Conservation (phyloP, 2,113 vertebrate species). For the Thamnaconus septentrionalis region DNA sequence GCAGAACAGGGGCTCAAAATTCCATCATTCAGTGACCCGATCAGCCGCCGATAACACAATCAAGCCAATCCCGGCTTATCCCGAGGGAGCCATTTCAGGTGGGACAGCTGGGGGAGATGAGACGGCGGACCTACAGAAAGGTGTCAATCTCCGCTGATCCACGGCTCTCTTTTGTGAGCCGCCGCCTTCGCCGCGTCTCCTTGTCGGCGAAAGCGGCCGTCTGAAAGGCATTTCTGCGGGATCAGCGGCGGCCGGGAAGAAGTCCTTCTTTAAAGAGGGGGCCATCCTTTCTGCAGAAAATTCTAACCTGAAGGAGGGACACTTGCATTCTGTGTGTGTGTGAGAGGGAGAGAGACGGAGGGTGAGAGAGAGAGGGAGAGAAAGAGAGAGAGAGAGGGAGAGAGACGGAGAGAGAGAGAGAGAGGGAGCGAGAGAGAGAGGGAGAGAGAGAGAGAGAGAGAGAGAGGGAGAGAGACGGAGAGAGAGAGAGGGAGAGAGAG, state of each 20-base stretch:
- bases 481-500: too few relatives aligned
- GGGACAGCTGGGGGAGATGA: constrained; percentile 66
- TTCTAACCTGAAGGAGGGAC: too few relatives aligned
- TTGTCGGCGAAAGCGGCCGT: constrained; percentile 18
- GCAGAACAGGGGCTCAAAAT: constrained; percentile 72
- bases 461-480: too few relatives aligned
- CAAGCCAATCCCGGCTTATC: constrained; percentile 75
- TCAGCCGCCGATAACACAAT: constrained; percentile 74
- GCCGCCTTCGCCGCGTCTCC: constrained; percentile 9
- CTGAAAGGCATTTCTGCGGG: constrained; percentile 35
- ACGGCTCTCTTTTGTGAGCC: constrained; percentile 46
- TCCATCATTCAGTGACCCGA: constrained; percentile 75
- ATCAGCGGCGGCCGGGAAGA: constrained; percentile 14
- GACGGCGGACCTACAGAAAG: constrained; percentile 61
- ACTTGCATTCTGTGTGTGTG: too few relatives aligned
- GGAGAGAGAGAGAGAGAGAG: too few relatives aligned
- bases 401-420: too few relatives aligned
- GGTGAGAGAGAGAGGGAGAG: too few relatives aligned
- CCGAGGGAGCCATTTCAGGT: constrained; percentile 64
- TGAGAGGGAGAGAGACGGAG: too few relatives aligned
- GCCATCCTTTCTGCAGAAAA: too few relatives aligned
- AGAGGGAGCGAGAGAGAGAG: too few relatives aligned
- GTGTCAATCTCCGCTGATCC: constrained; percentile 72
- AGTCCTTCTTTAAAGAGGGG: too few relatives aligned
- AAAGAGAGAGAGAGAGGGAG: too few relatives aligned